These are phyloP conservation scores for Falco concolor DNA, from an alignment of 2,797 vertebrate species.

Conservation along the genomic window DNA sequence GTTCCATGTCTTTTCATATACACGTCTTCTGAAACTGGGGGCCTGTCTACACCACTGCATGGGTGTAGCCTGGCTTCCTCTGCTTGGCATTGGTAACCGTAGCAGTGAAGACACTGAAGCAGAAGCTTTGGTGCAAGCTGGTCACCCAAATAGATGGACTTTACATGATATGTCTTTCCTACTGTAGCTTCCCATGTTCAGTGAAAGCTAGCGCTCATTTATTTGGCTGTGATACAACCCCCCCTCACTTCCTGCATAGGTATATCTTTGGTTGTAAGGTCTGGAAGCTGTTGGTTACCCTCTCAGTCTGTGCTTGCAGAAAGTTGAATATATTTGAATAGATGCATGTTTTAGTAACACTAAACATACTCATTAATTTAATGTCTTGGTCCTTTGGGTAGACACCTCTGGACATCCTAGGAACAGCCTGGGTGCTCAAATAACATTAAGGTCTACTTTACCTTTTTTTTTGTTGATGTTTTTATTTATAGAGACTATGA, in stretches of 20 bases:
- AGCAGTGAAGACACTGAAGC: background rate
- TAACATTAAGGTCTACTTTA: background rate
- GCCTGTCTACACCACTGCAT: fast-evolving
- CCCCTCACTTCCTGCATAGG: background rate
- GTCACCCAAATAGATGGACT: background rate
- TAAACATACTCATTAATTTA: background rate
- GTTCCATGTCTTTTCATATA: background rate
- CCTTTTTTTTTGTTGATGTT: background rate
- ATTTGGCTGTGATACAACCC: background rate
- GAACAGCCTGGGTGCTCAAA: background rate
- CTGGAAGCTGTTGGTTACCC: background rate
- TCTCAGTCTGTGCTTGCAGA: background rate
- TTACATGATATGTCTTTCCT: background rate
- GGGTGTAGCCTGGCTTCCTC: background rate
- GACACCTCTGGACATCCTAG: background rate
- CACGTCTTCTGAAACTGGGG: background rate
- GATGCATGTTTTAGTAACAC: background rate
- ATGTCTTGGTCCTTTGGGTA: background rate
- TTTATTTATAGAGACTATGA: constrained; percentile 72
- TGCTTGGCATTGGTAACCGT: background rate
- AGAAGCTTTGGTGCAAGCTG: background rate
- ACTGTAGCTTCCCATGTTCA: background rate
- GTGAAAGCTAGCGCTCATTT: background rate
- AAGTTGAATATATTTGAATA: background rate
- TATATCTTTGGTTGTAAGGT: background rate